Base-by-base conservation (phyloP, 2,797 vertebrate species). In the Basileuterus tristriatus region DNA sequence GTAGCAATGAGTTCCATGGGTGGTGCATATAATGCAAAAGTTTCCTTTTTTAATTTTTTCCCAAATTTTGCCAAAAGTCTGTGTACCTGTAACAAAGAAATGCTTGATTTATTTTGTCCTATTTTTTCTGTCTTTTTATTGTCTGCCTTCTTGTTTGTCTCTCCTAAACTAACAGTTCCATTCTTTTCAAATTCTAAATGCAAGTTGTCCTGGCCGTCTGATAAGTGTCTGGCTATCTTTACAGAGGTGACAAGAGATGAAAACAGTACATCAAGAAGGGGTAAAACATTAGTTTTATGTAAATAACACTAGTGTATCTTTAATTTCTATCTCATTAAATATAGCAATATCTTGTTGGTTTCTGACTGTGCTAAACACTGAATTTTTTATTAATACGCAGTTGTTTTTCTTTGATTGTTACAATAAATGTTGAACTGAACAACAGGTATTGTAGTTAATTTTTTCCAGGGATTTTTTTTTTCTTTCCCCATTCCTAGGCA, bases 161-260 rank as follows among this genome's bases (percentile, higher is more conserved):
- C 30, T 88, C 27, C 19, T 83, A 79, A 92, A 56, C 65, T 55
- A 74, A 83, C 64, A 90, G 18, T 79, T n/a, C 56, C 9, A 62
- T 77, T 94, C 24, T 71, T 94, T 89, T 89, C 43, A 92, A 87
- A n/a, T 70, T 72, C 52, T 53, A 72, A 80, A 53, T 71, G 59
- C 63, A 69, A 81, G 27, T 67, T 34, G 85, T 95, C 53, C 52
- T 67, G 78, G 32, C 32, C 43, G 15, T 90, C 32, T 89, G 80
- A 53, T 88, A 75, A 63, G 78, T 75, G 23, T 70, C 80, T 88
- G 49, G 22, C 55, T 93, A 8, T 79, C 76, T 93, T 77, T 79
- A 39, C 53, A 77, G 74, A 89, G 37, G 50, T 92, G 65, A 68
- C 68, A 79, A 79, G 56, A 85, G 85, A 68, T 37, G 21, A 90